Percentiles rank a stretch among this genome's conserved stretches.
Conservation (phyloP, 2,113 vertebrate species). For the Oxyura jamaicensis region DNA sequence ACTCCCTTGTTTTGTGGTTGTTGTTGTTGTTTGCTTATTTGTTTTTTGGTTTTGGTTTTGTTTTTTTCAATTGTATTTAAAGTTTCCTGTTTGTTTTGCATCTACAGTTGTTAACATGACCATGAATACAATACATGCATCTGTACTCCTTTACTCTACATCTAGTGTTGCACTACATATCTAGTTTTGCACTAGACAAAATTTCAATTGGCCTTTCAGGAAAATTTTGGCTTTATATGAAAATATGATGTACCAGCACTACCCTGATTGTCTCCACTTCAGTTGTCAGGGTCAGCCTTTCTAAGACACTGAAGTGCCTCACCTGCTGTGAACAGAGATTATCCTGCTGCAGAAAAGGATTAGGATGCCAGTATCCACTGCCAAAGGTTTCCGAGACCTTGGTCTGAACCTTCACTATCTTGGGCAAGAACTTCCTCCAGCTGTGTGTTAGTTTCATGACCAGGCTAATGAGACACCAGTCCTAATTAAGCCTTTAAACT, state of each 20-base stretch:
- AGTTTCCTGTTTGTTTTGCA: background rate
- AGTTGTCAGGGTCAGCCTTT: background rate
- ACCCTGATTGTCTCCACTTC: background rate
- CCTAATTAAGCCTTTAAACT: background rate
- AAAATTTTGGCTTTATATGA: background rate
- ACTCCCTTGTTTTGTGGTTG: background rate
- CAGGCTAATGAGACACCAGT: background rate
- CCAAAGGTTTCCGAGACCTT: background rate
- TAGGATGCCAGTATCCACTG: background rate
- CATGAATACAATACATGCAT: background rate
- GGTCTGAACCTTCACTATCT: background rate
- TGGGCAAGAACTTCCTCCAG: background rate
- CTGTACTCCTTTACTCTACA: background rate
- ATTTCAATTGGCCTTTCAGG: background rate
- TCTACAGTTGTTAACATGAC: background rate
- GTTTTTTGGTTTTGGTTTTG: background rate
- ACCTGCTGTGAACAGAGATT: background rate
- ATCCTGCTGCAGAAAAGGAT: background rate
- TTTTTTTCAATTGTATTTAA: background rate
- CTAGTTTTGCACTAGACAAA: no score
- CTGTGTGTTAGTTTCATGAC: background rate
- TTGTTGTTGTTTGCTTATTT: no score
- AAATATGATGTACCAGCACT: background rate
- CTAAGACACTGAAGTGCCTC: background rate
- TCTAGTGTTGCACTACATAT: accelerated